These are phyloP conservation scores for Tangara arthus DNA, from an alignment of 2,797 vertebrate species.

Conservation along the genomic window DNA sequence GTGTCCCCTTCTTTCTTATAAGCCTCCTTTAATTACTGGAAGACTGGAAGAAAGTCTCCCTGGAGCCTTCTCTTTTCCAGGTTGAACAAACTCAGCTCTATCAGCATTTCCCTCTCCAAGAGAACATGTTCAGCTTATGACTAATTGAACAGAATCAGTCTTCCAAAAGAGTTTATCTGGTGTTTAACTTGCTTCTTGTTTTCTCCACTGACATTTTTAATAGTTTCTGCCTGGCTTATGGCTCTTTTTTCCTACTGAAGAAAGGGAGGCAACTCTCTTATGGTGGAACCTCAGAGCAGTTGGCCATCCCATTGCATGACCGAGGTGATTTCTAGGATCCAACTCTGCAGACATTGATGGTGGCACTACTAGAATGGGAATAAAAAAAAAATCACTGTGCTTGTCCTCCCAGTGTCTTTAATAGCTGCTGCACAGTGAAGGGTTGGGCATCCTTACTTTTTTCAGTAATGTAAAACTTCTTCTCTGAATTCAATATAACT, in stretches of 20 bases:
- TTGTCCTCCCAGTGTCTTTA: background rate
- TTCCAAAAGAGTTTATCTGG: background rate
- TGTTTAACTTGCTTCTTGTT: background rate
- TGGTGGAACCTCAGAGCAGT: rapidly evolving
- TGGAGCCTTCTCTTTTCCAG: background rate
- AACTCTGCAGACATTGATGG: background rate
- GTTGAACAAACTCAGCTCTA: background rate
- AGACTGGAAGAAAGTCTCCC: background rate
- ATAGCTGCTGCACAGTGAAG: background rate
- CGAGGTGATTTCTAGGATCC: background rate
- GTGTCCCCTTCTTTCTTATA: background rate
- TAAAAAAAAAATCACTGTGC: background rate
- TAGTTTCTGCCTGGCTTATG: background rate
- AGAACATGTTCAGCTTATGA: background rate
- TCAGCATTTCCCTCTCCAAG: background rate
- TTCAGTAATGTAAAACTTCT: background rate
- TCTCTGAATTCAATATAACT: background rate
- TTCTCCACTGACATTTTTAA: background rate
- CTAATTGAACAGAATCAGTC: background rate
- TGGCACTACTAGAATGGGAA: background rate
- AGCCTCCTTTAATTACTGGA: background rate
- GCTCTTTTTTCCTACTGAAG: background rate
- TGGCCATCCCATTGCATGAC: rapidly evolving
- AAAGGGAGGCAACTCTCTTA: background rate
- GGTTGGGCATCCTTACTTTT: background rate